phyloP scores from a whole-genome alignment of 2,113 vertebrate species.

The Oxyura jamaicensis region DNA sequence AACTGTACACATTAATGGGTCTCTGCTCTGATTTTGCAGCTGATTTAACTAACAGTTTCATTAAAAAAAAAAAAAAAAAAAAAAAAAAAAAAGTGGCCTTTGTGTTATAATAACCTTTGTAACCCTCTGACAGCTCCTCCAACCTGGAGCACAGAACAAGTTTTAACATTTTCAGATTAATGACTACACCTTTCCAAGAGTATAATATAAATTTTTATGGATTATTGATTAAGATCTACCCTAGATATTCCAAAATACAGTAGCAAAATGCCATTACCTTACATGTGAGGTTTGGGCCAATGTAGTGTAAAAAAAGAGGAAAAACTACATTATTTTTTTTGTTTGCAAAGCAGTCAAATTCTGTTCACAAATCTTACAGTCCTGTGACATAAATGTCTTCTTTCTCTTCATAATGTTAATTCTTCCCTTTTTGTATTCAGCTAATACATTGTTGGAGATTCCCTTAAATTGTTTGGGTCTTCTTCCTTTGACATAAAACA shows the following conservation, averaged over 20 bases:
- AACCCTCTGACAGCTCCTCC: conserved; percentile 7
- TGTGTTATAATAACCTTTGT: conserved; percentile 35
- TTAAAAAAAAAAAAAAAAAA: conserved; percentile 4
- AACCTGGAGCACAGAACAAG: background rate
- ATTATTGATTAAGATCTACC: conserved; percentile 11
- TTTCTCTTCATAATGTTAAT: background rate
- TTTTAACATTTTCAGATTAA: conserved; percentile 4
- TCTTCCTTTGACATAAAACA: background rate
- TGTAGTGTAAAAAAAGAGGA: background rate
- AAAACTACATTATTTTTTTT: background rate
- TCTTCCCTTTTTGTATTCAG: background rate
- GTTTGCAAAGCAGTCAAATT: background rate
- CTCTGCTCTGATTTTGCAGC: background rate
- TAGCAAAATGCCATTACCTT: background rate
- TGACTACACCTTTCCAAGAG: background rate
- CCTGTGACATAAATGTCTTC: background rate
- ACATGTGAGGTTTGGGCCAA: background rate
- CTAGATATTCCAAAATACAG: background rate
- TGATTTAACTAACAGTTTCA: conserved; percentile 27
- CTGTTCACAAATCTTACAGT: background rate
- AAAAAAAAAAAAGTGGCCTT: background rate
- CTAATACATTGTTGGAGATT: background rate
- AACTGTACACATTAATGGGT: conserved; percentile 20
- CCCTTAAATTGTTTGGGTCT: background rate
- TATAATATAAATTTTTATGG: background rate